Evolutionary conservation across 2,888 invertebrate species (phyloP), one percentile per base, ranked within the genome.

Genomic region (Ethmia dodecea): DNA sequence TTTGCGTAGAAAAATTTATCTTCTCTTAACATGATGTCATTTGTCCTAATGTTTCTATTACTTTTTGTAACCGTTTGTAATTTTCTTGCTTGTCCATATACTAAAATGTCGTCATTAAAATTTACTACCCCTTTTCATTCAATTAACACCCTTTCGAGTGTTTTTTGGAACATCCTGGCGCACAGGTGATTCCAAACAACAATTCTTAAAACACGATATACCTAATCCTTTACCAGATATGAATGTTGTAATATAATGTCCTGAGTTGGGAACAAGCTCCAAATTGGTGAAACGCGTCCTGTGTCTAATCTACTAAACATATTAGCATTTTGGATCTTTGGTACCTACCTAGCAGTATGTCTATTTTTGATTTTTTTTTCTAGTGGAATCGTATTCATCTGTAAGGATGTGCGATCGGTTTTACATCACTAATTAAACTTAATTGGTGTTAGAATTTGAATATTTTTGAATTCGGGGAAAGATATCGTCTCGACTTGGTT

Each of bases 201-300:
- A 18, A 5, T 6, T 6, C 6, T 62, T 68, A 71, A 38, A 64
- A 76, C 29, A 63, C 40, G 37, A 39, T 68, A n/a, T n/a, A n/a
- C n/a, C n/a, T 12, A 74, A 29, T 0, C 70, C 70, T 18, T 45
- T 46, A 20, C 11, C 20, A 5, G 31, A 12, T 18, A 18, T 9
- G 13, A 31, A 27, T 4, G 13, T 36, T 36, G 38, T 38, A 20
- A 25, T 5, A 6, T 9, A n/a, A n/a, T n/a, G 6, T 16, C 16
- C 4, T 27, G 27, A 13, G 5, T 11, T 9, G 4, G 27, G 13
- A 13, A 12, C 3, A 3, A 27, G 12, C 12, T 11, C 13, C 5
- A 27, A 12, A 4, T 27, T n/a, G 13, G 13, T 27, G 27, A 27
- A 27, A 11, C 6, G 27, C 12, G 5, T 27, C 13, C 3, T 13